Conservation (phyloP, 2,113 vertebrate genomes). For the Indicator indicator region DNA sequence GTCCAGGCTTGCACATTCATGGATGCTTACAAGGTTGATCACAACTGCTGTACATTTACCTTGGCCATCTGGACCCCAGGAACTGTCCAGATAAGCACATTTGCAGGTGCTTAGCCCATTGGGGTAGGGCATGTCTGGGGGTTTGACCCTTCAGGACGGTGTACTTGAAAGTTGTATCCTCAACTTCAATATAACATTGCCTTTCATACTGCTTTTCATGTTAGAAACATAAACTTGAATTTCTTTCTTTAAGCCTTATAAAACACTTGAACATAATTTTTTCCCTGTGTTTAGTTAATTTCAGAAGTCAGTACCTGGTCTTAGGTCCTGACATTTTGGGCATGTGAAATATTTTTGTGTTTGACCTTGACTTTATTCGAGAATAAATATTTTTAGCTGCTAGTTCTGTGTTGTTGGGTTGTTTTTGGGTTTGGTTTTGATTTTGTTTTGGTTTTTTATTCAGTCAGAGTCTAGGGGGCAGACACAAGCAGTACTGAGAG, state of each 20-base stretch:
- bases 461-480: slow-evolving; percentile 35
- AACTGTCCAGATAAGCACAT: too few relatives aligned
- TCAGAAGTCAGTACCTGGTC: not conserved
- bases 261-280: not conserved
- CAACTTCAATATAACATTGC: not conserved
- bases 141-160: too few relatives aligned
- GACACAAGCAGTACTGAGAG: slow-evolving; percentile 39
- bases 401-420: not conserved
- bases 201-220: not conserved
- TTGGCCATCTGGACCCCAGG: too few relatives aligned
- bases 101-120: too few relatives aligned
- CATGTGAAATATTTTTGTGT: not conserved
- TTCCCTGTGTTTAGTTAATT: slow-evolving; percentile 36
- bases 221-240: not conserved
- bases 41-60: too few relatives aligned
- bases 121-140: too few relatives aligned
- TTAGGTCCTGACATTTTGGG: slow-evolving; percentile 34
- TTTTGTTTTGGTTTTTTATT: slow-evolving; percentile 45
- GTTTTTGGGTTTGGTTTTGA: too few relatives aligned
- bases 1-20: too few relatives aligned
- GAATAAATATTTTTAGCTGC: slow-evolving; percentile 61
- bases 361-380: slow-evolving; percentile 50
- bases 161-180: not conserved
- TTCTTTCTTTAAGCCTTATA: not conserved
- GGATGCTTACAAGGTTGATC: too few relatives aligned